Evolutionary conservation across 2,113 vertebrate genomes (phyloP), one percentile per base, ranked within the genome.

Genomic region (Strix uralensis): DNA sequence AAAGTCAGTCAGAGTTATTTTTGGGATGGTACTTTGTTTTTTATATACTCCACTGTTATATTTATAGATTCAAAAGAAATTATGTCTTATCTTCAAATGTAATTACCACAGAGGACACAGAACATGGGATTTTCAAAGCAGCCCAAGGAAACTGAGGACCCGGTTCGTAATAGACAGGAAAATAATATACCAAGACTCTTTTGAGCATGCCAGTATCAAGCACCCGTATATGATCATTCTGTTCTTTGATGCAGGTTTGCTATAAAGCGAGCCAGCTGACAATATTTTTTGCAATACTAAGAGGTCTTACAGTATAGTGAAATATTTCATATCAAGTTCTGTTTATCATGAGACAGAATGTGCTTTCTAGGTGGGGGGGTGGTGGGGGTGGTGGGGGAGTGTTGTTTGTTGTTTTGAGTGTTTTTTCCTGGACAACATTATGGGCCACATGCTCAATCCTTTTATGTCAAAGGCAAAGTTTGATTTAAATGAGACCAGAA

Each of bases 171-270:
- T 16, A 77, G 30, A 9, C 7, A 70, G 69, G 59, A 90, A 77
- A 66, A 46, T n/a, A 70, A 15, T 22, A 44, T 3, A 3, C 7
- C 0, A 0, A 51, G 74, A 42, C 34, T 18, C 14, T 44, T 67
- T 46, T 70, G 51, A 82, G 72, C 2, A 5, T 38, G 29, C 42
- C 34, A 19, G 2, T 52, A 27, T 32, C 25, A 72, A 73, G 36
- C 27, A 38, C 14, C 16, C 1, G 0, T 59, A 27, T 0, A 1
- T 11, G 11, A 75, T 10, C 13, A 15, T 61, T 91, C 26, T 81
- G 40, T 69, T 78, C 23, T 46, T 69, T 40, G 23, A 40, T 51
- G 29, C 0, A 0, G 6, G 15, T 52, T 81, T 69, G 21, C 58
- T 65, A 11, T 19, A 58, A 58, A 93, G 38, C 0, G 7, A 70